Evolutionary conservation across 2,797 vertebrate species (phyloP).

Genomic region (Huso huso): DNA sequence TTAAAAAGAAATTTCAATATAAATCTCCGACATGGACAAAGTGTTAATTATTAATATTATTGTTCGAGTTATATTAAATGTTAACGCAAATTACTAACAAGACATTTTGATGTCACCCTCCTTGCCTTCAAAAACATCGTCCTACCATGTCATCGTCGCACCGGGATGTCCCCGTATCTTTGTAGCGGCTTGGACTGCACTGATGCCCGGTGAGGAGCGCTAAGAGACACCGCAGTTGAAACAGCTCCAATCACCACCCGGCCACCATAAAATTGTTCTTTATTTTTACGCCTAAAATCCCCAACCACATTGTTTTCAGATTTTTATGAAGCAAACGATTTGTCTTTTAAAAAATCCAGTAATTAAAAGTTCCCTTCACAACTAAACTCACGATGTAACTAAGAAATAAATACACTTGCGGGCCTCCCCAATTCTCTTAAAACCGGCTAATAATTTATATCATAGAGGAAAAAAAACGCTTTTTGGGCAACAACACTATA

Average conservation of each 20-base stretch:
- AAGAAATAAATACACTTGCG: conserved; percentile 43
- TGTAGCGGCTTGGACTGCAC: conserved; percentile 51
- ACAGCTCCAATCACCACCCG: conserved; percentile 48
- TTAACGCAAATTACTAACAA: too few relatives aligned
- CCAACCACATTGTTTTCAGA: neutral
- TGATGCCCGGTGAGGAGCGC: conserved; percentile 48
- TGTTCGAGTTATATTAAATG: too few relatives aligned
- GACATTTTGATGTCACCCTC: conserved; percentile 14
- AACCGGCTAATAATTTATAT: conserved; percentile 63
- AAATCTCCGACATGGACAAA: too few relatives aligned
- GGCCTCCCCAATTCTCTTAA: conserved; percentile 50
- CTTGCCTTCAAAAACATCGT: conserved; percentile 9
- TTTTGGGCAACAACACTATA: conserved; percentile 26
- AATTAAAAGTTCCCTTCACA: conserved; percentile 12
- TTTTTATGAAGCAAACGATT: conserved; percentile 1
- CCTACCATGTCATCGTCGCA: conserved; percentile 28
- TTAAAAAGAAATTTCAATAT: too few relatives aligned
- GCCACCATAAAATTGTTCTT: conserved; percentile 32
- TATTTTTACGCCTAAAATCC: neutral
- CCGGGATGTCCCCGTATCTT: conserved; percentile 45
- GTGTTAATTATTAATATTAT: too few relatives aligned
- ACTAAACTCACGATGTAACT: conserved; percentile 32
- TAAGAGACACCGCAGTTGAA: conserved; percentile 67
- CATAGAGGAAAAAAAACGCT: conserved; percentile 29
- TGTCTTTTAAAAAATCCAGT: neutral